These are phyloP conservation scores for Deroptyus accipitrinus DNA, from an alignment of 2,113 vertebrate species.

Conservation along the genomic window DNA sequence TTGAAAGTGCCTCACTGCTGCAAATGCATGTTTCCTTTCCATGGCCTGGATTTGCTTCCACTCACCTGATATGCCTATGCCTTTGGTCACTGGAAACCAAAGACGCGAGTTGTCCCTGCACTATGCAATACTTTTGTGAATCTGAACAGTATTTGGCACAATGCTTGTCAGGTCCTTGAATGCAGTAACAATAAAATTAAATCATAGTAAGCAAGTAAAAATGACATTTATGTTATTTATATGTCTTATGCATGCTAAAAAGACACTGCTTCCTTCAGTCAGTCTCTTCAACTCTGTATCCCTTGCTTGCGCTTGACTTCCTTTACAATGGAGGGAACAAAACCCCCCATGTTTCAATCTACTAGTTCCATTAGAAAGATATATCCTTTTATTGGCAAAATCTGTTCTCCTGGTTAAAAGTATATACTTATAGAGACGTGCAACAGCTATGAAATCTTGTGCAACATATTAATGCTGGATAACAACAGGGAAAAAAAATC, in stretches of 20 bases:
- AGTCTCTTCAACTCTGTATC: not conserved
- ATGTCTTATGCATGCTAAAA: not conserved
- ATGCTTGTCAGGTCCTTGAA: not conserved
- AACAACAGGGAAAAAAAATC: not conserved
- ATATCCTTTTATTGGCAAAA: not conserved
- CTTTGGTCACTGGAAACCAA: not conserved
- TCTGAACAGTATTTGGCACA: not conserved
- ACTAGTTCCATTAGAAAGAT: not conserved
- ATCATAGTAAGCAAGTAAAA: not conserved
- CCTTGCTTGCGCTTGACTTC: not conserved
- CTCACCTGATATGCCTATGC: not conserved
- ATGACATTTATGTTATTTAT: not conserved
- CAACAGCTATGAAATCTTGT: not conserved
- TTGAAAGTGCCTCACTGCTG: not conserved
- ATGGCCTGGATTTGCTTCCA: not conserved
- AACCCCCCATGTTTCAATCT: not conserved
- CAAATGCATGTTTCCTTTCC: not conserved
- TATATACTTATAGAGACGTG: not conserved
- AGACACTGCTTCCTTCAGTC: not conserved
- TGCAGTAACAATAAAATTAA: not conserved
- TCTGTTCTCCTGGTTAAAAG: not conserved
- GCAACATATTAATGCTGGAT: not conserved
- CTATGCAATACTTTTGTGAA: rapidly evolving
- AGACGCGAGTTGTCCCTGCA: rapidly evolving
- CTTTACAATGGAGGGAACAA: not conserved